Conservation (phyloP, 1,140 invertebrate species). For the Wiebesia pumilae region DNA sequence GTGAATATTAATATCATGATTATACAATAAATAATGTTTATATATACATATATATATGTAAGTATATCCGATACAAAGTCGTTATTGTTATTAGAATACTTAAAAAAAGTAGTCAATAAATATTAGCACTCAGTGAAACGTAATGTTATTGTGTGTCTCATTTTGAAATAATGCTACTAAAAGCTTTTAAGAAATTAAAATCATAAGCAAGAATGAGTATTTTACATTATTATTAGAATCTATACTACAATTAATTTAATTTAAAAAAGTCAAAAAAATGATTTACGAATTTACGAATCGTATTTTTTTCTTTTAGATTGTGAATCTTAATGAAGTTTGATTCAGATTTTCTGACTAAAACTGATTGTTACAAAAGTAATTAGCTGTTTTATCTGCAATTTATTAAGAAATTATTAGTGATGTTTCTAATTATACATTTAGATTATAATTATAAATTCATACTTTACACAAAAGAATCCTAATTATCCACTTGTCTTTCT, state of each 20-base stretch:
- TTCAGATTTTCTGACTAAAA: neutral
- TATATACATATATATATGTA: no score
- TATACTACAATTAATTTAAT: slow-evolving; percentile 6
- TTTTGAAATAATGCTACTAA: slow-evolving; percentile 36
- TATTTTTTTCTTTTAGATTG: neutral
- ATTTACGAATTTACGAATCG: neutral
- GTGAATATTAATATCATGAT: neutral
- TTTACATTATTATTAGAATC: slow-evolving; percentile 32
- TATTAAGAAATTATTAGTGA: no score
- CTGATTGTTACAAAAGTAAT: neutral
- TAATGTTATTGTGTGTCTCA: slow-evolving; percentile 25
- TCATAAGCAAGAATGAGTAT: slow-evolving; percentile 42
- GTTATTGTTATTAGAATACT: slow-evolving; percentile 30
- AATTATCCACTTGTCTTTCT: no score
- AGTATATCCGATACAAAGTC: neutral
- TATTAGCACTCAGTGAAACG: slow-evolving; percentile 24
- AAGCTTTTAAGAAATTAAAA: slow-evolving; percentile 34
- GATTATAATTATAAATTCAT: no score
- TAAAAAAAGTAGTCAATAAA: slow-evolving; percentile 20
- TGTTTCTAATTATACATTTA: no score
- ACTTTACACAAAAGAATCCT: no score
- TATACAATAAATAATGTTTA: neutral
- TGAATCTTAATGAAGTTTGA: neutral
- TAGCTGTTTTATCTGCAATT: neutral
- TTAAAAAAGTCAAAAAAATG: neutral